These are phyloP conservation scores for Glaucomys volans DNA, from an alignment of 2,113 vertebrate genomes.

Conservation along the genomic window DNA sequence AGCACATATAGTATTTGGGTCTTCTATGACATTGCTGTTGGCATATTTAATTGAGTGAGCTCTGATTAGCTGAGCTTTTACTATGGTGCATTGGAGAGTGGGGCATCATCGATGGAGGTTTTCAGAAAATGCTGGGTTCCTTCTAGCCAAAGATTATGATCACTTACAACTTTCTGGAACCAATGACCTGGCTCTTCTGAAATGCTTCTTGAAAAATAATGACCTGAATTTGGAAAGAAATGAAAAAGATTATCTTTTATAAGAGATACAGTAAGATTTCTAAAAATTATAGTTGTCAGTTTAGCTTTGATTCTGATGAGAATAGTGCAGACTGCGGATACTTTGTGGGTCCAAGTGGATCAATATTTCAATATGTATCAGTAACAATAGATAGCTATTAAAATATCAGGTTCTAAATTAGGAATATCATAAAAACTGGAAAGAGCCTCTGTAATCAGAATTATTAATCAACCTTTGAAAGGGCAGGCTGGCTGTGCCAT, in stretches of 20 bases:
- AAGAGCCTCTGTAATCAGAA: background rate
- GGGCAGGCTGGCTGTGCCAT: background rate
- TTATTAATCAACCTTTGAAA: background rate
- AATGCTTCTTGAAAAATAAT: conserved; percentile 38
- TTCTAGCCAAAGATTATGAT: conserved; percentile 26
- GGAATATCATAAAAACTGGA: background rate
- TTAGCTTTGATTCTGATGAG: conserved; percentile 37
- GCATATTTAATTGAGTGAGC: background rate
- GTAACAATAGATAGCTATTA: conserved; percentile 31
- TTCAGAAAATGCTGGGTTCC: conserved; percentile 2
- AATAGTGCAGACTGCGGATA: background rate
- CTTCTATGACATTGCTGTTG: background rate
- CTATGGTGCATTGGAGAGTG: background rate
- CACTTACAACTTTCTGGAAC: background rate
- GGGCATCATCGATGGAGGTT: background rate
- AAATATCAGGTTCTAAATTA: conserved; percentile 52
- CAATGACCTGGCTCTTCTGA: background rate
- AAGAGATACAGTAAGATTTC: background rate
- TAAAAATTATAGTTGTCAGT: background rate
- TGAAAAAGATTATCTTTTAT: background rate
- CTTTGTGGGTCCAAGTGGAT: background rate
- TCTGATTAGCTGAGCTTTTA: conserved; percentile 3
- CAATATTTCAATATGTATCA: conserved; percentile 9
- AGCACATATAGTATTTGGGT: background rate
- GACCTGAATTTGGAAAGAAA: background rate